These are phyloP conservation scores for Ischnus inquisitorius DNA, from an alignment of 2,888 invertebrate genomes.

Conservation along the genomic window DNA sequence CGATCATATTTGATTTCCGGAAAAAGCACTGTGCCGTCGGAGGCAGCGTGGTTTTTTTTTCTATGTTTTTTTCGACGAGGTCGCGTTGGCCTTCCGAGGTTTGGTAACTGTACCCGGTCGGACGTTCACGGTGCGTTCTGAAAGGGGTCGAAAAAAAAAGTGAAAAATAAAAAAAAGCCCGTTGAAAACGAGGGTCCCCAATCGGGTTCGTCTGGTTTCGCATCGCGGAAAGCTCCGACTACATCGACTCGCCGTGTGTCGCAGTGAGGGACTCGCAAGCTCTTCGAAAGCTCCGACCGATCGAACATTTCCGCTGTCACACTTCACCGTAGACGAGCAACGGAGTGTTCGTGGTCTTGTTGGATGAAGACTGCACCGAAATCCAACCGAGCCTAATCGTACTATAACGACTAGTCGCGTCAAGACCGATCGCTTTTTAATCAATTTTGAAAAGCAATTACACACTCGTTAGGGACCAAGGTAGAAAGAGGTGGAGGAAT, in stretches of 20 bases:
- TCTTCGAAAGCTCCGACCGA: not conserved
- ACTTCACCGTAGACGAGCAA: not conserved
- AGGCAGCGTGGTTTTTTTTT: constrained; percentile 9
- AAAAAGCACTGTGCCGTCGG: constrained; percentile 56
- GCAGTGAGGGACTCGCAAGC: not conserved
- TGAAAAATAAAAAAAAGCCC: not conserved
- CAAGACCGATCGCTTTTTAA: constrained; percentile 78
- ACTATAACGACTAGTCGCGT: not conserved
- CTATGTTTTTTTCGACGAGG: constrained; percentile 43
- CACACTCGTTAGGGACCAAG: constrained; percentile 76
- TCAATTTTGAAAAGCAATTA: constrained; percentile 81
- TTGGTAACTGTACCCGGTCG: not conserved
- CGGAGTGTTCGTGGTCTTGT: constrained; percentile 1
- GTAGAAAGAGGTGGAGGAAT: too few relatives aligned
- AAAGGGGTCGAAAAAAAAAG: not conserved
- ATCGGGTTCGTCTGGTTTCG: constrained; percentile 12
- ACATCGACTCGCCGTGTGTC: not conserved
- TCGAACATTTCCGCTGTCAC: not conserved
- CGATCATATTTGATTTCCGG: constrained; percentile 67
- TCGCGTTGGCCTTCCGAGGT: constrained; percentile 5
- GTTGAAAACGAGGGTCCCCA: not conserved
- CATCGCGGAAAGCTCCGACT: not conserved
- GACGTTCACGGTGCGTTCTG: not conserved
- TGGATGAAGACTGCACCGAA: not conserved
- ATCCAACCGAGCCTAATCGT: not conserved